Evolutionary conservation across 2,888 invertebrate genomes (phyloP).

Genomic region (Sarcophaga carnaria): DNA sequence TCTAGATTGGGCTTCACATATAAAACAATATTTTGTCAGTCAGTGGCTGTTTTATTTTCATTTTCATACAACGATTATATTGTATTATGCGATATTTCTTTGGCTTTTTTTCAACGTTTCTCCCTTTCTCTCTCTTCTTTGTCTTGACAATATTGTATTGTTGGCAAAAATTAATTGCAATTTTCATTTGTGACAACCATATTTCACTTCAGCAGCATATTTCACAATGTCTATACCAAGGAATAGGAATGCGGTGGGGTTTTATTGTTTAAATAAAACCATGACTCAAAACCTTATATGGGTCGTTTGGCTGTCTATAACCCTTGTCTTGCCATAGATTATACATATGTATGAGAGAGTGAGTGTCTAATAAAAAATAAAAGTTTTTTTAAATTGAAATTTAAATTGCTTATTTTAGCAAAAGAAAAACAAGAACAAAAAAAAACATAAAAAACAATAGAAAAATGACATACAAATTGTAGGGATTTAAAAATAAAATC

Average conservation of each 20-base stretch:
- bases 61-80: background rate
- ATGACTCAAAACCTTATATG: background rate
- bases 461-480: background rate
- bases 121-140: background rate
- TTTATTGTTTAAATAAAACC: background rate
- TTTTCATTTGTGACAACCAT: slow-evolving; percentile 68
- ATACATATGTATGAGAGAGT: background rate
- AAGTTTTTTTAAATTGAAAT: slow-evolving; percentile 54
- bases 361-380: background rate
- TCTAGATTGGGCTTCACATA: background rate
- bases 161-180: slow-evolving; percentile 69
- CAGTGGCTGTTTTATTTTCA: slow-evolving; percentile 46
- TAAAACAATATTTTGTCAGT: slow-evolving; percentile 60
- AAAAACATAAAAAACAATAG: background rate
- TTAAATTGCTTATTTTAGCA: slow-evolving; percentile 59
- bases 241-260: too few relatives aligned
- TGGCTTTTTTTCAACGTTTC: too few relatives aligned
- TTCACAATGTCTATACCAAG: background rate
- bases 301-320: background rate
- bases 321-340: too few relatives aligned
- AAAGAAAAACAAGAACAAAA: slow-evolving; percentile 22
- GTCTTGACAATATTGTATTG: slow-evolving; percentile 44
- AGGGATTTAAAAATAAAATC: slow-evolving; percentile 12
- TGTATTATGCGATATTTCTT: slow-evolving; percentile 28
- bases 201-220: slow-evolving; percentile 43